A percentile compares a stretch with the other conserved stretches of the same genome.
Evolutionary conservation across 2,113 vertebrate species (phyloP).

Genomic region (Felis chaus): DNA sequence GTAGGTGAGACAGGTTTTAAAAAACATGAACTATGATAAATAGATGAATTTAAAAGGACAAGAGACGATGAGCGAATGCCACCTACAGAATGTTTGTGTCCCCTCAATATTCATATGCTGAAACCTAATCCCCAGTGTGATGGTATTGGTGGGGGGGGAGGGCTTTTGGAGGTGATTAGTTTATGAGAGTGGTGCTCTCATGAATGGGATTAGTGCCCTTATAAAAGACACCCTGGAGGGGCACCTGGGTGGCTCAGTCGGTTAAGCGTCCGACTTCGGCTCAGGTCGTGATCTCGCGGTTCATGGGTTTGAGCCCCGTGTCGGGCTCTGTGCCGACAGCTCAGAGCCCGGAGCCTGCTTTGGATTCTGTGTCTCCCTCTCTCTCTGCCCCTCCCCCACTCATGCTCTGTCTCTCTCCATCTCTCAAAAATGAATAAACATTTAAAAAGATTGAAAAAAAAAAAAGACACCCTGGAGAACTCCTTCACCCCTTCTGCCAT

Average conservation of each 20-base stretch:
- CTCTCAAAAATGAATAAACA: too few species aligned
- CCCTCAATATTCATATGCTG: background rate
- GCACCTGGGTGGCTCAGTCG: too few species aligned
- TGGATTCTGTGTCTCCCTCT: too few species aligned
- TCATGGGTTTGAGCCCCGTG: too few species aligned
- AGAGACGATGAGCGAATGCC: background rate
- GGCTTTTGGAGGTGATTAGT: background rate
- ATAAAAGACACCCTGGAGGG: background rate
- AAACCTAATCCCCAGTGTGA: background rate
- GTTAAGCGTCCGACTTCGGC: too few species aligned
- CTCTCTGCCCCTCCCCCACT: too few species aligned
- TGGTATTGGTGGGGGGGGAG: background rate
- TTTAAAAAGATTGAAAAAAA: too few species aligned
- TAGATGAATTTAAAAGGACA: background rate
- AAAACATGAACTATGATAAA: background rate
- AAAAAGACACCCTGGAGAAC: background rate
- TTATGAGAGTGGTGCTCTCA: background rate
- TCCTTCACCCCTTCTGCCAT: background rate
- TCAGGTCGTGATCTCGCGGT: too few species aligned
- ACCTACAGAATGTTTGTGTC: background rate
- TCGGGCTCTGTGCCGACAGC: too few species aligned
- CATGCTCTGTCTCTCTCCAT: too few species aligned
- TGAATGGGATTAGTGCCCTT: background rate
- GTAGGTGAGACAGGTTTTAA: background rate
- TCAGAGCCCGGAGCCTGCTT: too few species aligned